Percentiles rank a stretch among this genome's conserved stretches.
phyloP scores from a whole-genome alignment of 37 sponge, comb jelly and placozoan species.

The Ianthella basta region DNA sequence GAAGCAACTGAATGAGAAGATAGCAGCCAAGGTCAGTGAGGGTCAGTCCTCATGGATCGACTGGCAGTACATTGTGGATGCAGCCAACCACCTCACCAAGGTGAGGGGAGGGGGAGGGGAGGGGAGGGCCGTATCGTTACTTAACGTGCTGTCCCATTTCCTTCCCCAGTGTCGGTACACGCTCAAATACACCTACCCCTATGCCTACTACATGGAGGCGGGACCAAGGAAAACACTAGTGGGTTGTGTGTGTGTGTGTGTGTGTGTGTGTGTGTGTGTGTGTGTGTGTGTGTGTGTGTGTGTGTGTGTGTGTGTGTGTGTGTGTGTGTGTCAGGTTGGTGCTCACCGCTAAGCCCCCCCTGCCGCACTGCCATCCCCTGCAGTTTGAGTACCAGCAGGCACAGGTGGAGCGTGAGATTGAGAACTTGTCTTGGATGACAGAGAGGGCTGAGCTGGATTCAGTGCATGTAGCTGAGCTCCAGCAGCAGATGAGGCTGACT shows the following conservation, averaged over 20 bases:
- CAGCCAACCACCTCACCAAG: conserved; percentile 74
- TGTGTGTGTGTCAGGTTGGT: not conserved
- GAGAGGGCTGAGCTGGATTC: conserved; percentile 63
- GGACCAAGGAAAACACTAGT: conserved; percentile 82
- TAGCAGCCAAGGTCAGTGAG: conserved; percentile 69
- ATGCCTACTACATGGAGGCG: conserved; percentile 72
- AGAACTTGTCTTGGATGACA: conserved; percentile 91
- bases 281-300: not conserved
- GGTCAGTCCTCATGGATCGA: conserved; percentile 91
- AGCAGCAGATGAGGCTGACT: conserved; percentile 74
- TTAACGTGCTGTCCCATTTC: not conserved
- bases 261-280: not conserved
- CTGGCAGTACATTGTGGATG: conserved; percentile 91
- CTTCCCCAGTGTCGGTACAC: conserved; percentile 80
- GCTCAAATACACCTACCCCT: conserved; percentile 89
- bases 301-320: not conserved
- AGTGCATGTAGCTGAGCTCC: conserved; percentile 62
- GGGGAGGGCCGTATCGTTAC: not conserved
- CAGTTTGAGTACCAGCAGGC: conserved; percentile 97
- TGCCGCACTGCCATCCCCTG: not conserved
- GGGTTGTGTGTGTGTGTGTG: conserved; percentile 11
- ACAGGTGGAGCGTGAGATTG: conserved; percentile 89
- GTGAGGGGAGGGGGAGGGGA: conserved; percentile 25
- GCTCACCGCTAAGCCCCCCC: too few species aligned
- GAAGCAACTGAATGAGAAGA: conserved; percentile 55